Percentiles rank a stretch among this genome's conserved stretches.
phyloP scores from a whole-genome alignment of 2,797 vertebrate species.

The Scarus forsteni region DNA sequence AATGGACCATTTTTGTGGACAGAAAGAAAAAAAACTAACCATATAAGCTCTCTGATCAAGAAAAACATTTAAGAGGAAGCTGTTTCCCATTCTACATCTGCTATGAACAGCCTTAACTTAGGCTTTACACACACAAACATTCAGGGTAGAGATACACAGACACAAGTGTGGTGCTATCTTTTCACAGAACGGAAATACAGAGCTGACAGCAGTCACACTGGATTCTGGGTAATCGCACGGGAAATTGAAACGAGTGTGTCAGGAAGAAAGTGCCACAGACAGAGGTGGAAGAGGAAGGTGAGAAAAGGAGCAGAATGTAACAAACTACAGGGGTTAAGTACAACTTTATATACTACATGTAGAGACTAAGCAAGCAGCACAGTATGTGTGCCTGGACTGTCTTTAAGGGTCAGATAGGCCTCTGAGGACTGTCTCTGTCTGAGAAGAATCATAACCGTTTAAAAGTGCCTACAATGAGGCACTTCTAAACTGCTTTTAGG shows the following conservation, averaged over 20 bases:
- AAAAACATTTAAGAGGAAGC: slow-evolving; percentile 2
- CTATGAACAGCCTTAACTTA: slow-evolving; percentile 26
- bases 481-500: slow-evolving; percentile 5
- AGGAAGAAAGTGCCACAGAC: slow-evolving; percentile 7
- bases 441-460: slow-evolving; percentile 8
- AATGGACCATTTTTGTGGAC: neutral
- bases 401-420: neutral
- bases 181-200: slow-evolving; percentile 40
- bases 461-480: slow-evolving; percentile 6
- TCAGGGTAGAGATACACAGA: slow-evolving; percentile 14
- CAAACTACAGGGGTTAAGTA: slow-evolving; percentile 24
- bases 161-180: slow-evolving; percentile 21
- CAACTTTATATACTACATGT: slow-evolving; percentile 29
- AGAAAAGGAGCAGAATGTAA: slow-evolving; percentile 2
- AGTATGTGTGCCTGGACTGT: neutral
- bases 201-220: slow-evolving; percentile 32
- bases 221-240: slow-evolving; percentile 54
- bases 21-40: neutral
- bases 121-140: slow-evolving; percentile 1
- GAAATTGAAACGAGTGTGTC: slow-evolving; percentile 23
- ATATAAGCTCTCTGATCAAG: slow-evolving; percentile 9
- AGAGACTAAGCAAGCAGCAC: neutral
- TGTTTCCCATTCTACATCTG: slow-evolving; percentile 46
- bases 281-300: slow-evolving; percentile 1
- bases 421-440: neutral